Evolutionary conservation across 2,888 invertebrate species (phyloP), one percentile per base, ranked within the genome.

Genomic region (Epinotia demarniana): DNA sequence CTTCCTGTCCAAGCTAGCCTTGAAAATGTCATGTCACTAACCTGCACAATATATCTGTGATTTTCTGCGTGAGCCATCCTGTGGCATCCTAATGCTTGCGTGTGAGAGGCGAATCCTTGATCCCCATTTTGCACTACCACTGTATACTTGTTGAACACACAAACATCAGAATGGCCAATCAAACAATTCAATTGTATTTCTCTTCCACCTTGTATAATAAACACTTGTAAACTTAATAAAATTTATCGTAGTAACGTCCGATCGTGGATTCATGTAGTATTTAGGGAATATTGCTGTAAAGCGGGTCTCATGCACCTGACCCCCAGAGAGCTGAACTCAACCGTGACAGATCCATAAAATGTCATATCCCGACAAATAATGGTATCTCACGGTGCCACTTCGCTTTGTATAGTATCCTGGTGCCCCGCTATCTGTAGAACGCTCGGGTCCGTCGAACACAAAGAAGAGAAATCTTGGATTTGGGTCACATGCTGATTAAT

Each of bases 1-100:
- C 57, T 67, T 75, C 75, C 71, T 75, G 71, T 67, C 46, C 64
- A 58, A 57, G 74, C 58, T 75, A 75, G 71, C 75, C 75, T 75
- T 75, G 67, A 67, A 60, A 67, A 67, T 67, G 19, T 61, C 43
- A 66, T 71, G 75, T 76, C 77, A 91, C 91, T 87, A 79, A 98
- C 98, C 95, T 98, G 97, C 82, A 97, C 96, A 89, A 97, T 96
- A 91, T 96, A 95, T 87, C 96, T 94, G 89, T 95, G 95, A 92
- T 95, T 95, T 87, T 95, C 95, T 89, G 94, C 89, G 85, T 93
- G 91, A 89, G 95, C 94, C 95, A 95, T 95, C 86, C 89, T 95
- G 90, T 87, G 90, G 86, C 92, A 92, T 92, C 89, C 86, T 90
- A 87, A 83, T 86, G 84, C 85, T 84, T 82, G 76, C 78, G 79